Evolutionary conservation across 2,888 invertebrate genomes (phyloP).

Genomic region (Cerastis leucographa): DNA sequence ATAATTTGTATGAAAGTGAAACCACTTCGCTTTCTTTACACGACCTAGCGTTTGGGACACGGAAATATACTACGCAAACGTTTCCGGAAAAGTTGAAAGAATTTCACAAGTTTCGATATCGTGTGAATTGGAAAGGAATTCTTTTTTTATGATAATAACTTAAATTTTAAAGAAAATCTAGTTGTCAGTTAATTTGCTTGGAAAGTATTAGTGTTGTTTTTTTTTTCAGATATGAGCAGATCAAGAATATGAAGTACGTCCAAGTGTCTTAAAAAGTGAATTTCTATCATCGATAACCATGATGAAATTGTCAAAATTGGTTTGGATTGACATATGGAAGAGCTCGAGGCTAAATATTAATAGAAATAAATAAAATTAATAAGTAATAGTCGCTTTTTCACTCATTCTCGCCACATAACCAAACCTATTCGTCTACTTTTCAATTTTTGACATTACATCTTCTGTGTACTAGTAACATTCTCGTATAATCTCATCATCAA

Average conservation of each 20-base stretch:
- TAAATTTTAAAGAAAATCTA: background rate
- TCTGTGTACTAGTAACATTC: too few species aligned
- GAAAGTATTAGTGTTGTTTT: background rate
- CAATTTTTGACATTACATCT: too few species aligned
- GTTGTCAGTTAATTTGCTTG: background rate
- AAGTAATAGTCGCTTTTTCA: too few species aligned
- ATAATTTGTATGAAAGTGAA: slow-evolving; percentile 85
- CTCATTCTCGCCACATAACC: too few species aligned
- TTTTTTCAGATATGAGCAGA: background rate
- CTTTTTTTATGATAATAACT: background rate
- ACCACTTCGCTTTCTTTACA: slow-evolving; percentile 76
- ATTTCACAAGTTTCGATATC: slow-evolving; percentile 9
- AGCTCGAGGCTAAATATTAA: too few species aligned
- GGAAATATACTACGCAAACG: slow-evolving; percentile 15
- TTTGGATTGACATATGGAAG: background rate
- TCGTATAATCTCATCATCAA: too few species aligned
- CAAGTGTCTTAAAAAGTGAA: too few species aligned
- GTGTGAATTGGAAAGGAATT: background rate
- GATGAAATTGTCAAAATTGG: background rate
- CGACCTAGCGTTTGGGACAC: slow-evolving; percentile 37
- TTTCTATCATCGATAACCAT: too few species aligned
- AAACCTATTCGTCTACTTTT: too few species aligned
- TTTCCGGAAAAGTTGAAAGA: slow-evolving; percentile 36
- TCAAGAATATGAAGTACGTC: too few species aligned
- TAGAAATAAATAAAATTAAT: too few species aligned